Evolutionary conservation across 2,797 vertebrate genomes (phyloP).

Genomic region (Etheostoma perlongum): DNA sequence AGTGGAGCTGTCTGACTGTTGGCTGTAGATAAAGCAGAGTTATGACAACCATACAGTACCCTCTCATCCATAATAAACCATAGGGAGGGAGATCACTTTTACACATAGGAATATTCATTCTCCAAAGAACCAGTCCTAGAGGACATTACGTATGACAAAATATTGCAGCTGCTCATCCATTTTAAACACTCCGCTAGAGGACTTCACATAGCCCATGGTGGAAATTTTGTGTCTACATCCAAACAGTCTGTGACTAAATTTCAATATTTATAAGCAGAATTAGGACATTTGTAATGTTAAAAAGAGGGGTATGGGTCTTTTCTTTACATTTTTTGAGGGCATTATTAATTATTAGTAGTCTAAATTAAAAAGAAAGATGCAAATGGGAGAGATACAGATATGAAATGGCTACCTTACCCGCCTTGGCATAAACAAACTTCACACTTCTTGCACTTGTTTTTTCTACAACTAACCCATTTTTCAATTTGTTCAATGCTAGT

Average conservation of each 20-base stretch:
- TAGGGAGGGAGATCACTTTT: constrained; percentile 61
- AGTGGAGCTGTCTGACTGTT: constrained; percentile 78
- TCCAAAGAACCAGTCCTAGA: constrained; percentile 54
- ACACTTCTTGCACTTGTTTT: too few relatives aligned
- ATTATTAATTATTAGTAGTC: constrained; percentile 12
- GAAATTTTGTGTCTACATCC: constrained; percentile 23
- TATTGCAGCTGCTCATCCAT: constrained; percentile 58
- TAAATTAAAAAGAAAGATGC: neutral
- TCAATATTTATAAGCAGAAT: constrained; percentile 23
- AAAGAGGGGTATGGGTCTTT: neutral
- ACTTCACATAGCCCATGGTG: constrained; percentile 20
- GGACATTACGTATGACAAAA: constrained; percentile 58
- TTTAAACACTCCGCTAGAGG: constrained; percentile 44
- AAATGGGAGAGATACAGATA: neutral
- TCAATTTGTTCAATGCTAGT: neutral
- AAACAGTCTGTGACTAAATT: constrained; percentile 18
- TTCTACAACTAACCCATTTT: neutral
- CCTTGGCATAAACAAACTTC: neutral
- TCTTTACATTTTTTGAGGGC: neutral
- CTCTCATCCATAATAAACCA: constrained; percentile 79
- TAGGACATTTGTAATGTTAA: neutral
- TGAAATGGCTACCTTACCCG: neutral
- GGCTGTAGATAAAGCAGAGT: constrained; percentile 82
- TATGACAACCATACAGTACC: constrained; percentile 78
- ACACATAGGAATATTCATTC: constrained; percentile 65